These are phyloP conservation scores for Enteromius radiatus DNA, from an alignment of 2,797 vertebrate genomes.

Conservation along the genomic window DNA sequence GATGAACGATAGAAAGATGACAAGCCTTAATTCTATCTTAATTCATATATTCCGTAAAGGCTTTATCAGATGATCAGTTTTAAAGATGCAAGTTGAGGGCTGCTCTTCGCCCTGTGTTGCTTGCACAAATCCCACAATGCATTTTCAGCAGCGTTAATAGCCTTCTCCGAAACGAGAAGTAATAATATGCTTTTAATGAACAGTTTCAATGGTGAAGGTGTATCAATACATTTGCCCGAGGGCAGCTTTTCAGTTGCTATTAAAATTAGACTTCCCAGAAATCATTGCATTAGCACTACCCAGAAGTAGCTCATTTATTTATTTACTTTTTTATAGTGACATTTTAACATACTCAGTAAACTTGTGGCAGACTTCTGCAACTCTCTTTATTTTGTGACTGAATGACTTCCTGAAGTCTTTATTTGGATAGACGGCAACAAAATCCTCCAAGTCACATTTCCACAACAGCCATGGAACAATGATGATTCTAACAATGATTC, in stretches of 20 bases:
- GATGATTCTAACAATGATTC: not conserved
- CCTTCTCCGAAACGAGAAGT: not conserved
- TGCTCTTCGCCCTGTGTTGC: not conserved
- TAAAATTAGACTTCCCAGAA: not conserved
- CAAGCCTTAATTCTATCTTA: constrained; percentile 11
- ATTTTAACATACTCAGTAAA: not conserved
- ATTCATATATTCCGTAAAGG: constrained; percentile 11
- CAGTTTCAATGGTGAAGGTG: constrained; percentile 2
- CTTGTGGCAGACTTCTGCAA: constrained; percentile 4
- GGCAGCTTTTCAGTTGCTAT: not conserved
- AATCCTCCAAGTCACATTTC: not conserved
- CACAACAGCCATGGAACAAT: not conserved
- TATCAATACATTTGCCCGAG: not conserved
- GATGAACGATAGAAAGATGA: constrained; percentile 5
- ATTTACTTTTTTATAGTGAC: constrained; percentile 23
- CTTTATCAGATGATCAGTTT: not conserved
- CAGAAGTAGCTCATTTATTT: constrained; percentile 8
- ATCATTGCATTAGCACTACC: constrained; percentile 2
- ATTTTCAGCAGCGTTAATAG: constrained; percentile 9
- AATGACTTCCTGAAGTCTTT: not conserved
- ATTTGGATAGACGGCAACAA: not conserved
- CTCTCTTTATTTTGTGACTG: not conserved
- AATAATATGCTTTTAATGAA: constrained; percentile 25
- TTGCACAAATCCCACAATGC: not conserved
- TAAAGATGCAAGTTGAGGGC: not conserved